These are phyloP conservation scores for Odocoileus hemionus DNA, from an alignment of 2,113 vertebrate genomes.

Conservation along the genomic window DNA sequence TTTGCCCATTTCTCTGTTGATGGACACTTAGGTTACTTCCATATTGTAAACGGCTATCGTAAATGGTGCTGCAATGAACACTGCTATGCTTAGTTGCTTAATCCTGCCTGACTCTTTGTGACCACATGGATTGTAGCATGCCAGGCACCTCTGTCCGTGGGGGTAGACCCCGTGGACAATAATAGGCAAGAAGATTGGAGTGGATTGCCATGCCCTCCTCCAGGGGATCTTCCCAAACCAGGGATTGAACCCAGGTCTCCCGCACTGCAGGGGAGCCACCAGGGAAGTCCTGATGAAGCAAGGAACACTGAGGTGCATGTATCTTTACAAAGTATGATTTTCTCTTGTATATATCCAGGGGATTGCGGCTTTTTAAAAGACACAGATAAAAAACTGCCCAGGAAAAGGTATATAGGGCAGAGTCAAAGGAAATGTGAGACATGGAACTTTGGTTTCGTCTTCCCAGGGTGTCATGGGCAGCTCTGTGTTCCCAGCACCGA, in stretches of 20 bases:
- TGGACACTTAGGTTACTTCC: background rate
- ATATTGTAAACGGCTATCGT: background rate
- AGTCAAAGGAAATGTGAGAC: background rate
- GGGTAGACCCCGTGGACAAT: too few relatives aligned
- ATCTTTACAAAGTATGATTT: background rate
- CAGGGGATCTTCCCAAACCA: too few relatives aligned
- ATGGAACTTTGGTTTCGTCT: background rate
- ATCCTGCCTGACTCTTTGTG: too few relatives aligned
- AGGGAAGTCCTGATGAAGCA: too few relatives aligned
- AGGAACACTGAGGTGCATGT: background rate
- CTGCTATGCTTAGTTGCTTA: too few relatives aligned
- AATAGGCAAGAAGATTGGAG: too few relatives aligned
- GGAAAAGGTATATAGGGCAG: background rate
- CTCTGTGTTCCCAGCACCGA: background rate
- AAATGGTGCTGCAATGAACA: background rate
- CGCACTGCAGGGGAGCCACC: too few relatives aligned
- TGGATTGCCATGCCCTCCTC: too few relatives aligned
- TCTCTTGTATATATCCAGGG: background rate
- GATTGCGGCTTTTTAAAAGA: background rate
- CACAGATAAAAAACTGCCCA: background rate
- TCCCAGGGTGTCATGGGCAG: background rate
- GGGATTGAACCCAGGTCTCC: too few relatives aligned
- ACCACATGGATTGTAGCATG: too few relatives aligned
- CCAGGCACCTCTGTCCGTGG: too few relatives aligned
- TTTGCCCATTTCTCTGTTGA: background rate